Evolutionary conservation across 2,113 vertebrate genomes (phyloP), one percentile per base, ranked within the genome.

Genomic region (Mirza zaza): DNA sequence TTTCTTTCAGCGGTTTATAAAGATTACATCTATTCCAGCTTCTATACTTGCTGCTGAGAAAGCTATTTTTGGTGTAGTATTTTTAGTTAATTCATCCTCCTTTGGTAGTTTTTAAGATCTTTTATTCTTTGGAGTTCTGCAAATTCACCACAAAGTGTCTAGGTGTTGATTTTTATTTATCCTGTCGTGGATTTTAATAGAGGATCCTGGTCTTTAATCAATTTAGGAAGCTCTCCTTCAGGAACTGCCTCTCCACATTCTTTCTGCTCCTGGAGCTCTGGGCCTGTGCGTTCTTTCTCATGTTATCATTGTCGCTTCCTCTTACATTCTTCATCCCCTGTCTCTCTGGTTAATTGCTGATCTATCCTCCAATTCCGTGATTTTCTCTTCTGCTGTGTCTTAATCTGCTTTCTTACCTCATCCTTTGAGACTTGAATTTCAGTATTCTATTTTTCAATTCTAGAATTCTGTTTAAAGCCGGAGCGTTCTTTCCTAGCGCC

Each of bases 381-480:
- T 39, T 59, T 96, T 92, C 65, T 90, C 75, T 87, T 63, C 70
- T 92, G 82, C 81, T 63, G 65, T 70, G 67, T 87, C 42, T 70
- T 82, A 87, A 29, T 13, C 36, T 63, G 48, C 55, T 50, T 65
- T 57, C n/a, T 68, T 25, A 32, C 52, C 86, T 87, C n/a, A 65
- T 77, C 12, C 18, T 82, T 39, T 36, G 67, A 92, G 59, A 45
- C 27, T 8, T 80, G 45, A 71, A 42, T 80, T 93, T 84, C 50
- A 42, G 5, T 5, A n/a, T 39, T 63, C 27, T 75, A 18, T 42
- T 52, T 85, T 61, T 39, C 63, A 63, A 18, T 34, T 94, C 45
- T 57, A 67, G 57, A 87, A 85, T 80, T 70, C 21, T 39, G 73
- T 94, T 15, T 50, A 67, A 95, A 65, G 61, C 61, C 36, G 4